Conservation (phyloP, 1,140 invertebrate species). For the Drosophila takahashii region DNA sequence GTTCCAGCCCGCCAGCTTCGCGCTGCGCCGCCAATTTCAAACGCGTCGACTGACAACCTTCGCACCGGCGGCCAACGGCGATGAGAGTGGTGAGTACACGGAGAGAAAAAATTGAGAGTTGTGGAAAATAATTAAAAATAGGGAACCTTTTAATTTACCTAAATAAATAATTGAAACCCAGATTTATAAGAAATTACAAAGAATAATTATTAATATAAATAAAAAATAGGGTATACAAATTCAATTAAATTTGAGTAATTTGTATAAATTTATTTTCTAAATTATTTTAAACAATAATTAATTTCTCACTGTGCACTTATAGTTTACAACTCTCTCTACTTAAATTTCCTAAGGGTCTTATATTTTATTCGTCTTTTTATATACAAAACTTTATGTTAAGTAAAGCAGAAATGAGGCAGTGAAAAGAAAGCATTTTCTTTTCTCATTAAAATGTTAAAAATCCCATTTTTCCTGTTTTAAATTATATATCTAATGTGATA, state of each 20-base stretch:
- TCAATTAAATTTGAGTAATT: background rate
- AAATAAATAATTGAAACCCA: too few species aligned
- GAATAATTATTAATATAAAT: too few species aligned
- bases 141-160: too few species aligned
- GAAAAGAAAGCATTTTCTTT: background rate
- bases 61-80: conserved; percentile 41
- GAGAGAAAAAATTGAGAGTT: background rate
- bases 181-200: too few species aligned
- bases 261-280: too few species aligned
- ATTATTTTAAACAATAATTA: background rate
- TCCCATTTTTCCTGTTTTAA: too few species aligned
- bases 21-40: conserved; percentile 75
- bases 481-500: background rate
- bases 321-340: conserved; percentile 3
- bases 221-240: background rate
- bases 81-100: conserved; percentile 70
- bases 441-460: too few species aligned
- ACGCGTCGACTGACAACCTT: conserved; percentile 75
- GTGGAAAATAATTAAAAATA: too few species aligned
- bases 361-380: background rate
- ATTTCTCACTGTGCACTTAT: background rate
- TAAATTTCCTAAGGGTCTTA: background rate
- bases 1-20: conserved; percentile 64
- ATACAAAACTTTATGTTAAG: background rate
- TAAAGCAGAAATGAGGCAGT: background rate